Evolutionary conservation across 2,888 invertebrate species (phyloP), one percentile per base, ranked within the genome.

Genomic region (Trypoxylon attenuatum): DNA sequence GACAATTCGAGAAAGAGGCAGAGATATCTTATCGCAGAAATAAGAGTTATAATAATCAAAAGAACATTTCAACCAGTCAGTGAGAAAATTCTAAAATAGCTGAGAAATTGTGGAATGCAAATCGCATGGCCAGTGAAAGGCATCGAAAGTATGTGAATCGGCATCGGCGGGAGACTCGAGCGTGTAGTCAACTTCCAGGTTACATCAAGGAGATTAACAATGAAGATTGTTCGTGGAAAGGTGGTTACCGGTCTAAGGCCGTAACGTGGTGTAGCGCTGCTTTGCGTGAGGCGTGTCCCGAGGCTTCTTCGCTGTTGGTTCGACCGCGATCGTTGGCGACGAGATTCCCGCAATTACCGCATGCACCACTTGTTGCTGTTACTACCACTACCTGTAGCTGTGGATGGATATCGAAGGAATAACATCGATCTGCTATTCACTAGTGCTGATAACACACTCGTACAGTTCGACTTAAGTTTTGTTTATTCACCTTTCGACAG

Each of bases 231-330:
- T 13, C 3, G 33, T 13, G 33, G 33, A 33, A 33, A 33, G 33
- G 33, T 13, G 33, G 33, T 13, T 33, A 33, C 13, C 33, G 33
- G 33, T 10, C 33, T 10, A 4, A 2, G 33, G 33, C 4, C 6
- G 4, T 6, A 5, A 33, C n/a, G 33, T 13, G n/a, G n/a, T n/a
- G n/a, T n/a, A n/a, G n/a, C n/a, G n/a, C n/a, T n/a, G n/a, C n/a
- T n/a, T n/a, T n/a, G n/a, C 33, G 33, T n/a, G 33, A 33, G 33
- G 33, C 33, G 33, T 33, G 33, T 33, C 33, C 33, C 33, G 33
- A 10, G 13, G 33, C 33, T 33, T 33, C 33, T 33, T 33, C 3
- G 33, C 29, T 29, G n/a, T 13, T 29, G n/a, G 29, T 13, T n/a
- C 33, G 13, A 33, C n/a, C 33, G 33, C 33, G 6, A 4, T 8